phyloP scores from a whole-genome alignment of 2,113 vertebrate genomes.

The Neoarius graeffei region DNA sequence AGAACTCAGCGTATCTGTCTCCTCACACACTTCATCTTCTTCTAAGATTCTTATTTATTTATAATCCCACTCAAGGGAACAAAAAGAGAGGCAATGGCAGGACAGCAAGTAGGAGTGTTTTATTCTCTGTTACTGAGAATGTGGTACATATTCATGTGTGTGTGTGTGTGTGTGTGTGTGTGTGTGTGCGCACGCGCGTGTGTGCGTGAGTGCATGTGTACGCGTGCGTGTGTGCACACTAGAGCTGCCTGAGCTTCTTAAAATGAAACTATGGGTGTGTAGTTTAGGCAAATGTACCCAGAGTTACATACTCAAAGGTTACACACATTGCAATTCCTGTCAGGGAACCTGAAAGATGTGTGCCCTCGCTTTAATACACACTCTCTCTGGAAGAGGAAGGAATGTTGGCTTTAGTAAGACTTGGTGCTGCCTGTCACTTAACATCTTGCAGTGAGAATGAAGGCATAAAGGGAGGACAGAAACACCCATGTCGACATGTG shows the following conservation, averaged over 20 bases:
- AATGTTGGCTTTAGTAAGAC: constrained; percentile 51
- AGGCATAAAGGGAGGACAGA: not conserved
- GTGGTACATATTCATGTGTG: constrained; percentile 33
- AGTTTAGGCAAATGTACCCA: constrained; percentile 34
- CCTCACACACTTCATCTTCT: constrained; percentile 49
- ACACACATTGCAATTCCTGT: constrained; percentile 42
- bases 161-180: constrained; percentile 11
- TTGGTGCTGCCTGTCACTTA: constrained; percentile 55
- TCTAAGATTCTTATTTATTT: constrained; percentile 55
- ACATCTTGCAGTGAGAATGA: constrained; percentile 39
- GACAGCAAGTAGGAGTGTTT: constrained; percentile 40
- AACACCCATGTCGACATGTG: constrained; percentile 18
- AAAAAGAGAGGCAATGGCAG: constrained; percentile 46
- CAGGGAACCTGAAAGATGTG: constrained; percentile 53
- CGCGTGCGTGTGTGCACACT: not conserved
- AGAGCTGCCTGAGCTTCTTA: constrained; percentile 43
- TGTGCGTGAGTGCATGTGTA: not conserved
- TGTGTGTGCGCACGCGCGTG: constrained; percentile 1
- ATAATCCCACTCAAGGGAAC: constrained; percentile 48
- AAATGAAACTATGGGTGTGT: constrained; percentile 26
- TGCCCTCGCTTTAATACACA: constrained; percentile 46
- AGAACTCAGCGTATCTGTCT: constrained; percentile 42
- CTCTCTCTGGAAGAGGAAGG: constrained; percentile 37
- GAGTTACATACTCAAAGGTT: constrained; percentile 25
- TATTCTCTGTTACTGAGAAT: constrained; percentile 42